Conservation (phyloP, 1,140 invertebrate species). For the Lasioglossum baleicum region DNA sequence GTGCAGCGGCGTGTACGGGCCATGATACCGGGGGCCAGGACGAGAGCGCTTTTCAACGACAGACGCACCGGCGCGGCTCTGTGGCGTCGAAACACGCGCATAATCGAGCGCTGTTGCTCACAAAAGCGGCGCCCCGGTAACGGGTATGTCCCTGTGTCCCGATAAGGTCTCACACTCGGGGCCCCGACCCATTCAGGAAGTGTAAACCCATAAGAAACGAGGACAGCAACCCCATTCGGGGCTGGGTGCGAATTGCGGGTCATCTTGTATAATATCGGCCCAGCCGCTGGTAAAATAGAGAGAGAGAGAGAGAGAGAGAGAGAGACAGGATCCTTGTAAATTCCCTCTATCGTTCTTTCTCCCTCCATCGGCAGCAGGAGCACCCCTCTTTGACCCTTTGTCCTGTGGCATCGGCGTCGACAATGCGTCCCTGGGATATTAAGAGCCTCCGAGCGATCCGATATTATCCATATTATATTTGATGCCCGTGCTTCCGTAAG, state of each 20-base stretch:
- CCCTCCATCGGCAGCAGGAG: not conserved
- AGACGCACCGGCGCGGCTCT: not conserved
- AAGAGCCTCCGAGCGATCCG: not conserved
- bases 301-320: not conserved
- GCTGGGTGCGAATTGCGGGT: constrained; percentile 45
- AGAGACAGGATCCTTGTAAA: constrained; percentile 22
- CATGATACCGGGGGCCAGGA: constrained; percentile 25
- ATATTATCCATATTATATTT: constrained; percentile 33
- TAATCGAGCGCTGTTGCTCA: constrained; percentile 43
- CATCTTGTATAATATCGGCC: constrained; percentile 22
- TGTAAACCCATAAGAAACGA: constrained; percentile 61
- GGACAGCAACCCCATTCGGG: constrained; percentile 18
- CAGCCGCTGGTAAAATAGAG: not conserved
- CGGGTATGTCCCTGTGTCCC: constrained; percentile 39
- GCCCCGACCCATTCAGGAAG: constrained; percentile 54
- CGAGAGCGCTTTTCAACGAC: constrained; percentile 32
- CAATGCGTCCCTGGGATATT: constrained; percentile 16
- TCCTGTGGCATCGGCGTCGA: not conserved
- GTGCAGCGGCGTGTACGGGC: constrained; percentile 9
- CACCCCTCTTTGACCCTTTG: not conserved
- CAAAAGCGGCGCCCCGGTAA: constrained; percentile 45
- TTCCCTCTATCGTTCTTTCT: constrained; percentile 26
- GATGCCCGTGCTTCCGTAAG: not conserved
- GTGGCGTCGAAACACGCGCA: constrained; percentile 37
- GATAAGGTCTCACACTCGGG: constrained; percentile 49